Percentiles rank a stretch among this genome's conserved stretches.
Evolutionary conservation across 1,140 invertebrate species (phyloP).

Genomic region (Cherax destructor): DNA sequence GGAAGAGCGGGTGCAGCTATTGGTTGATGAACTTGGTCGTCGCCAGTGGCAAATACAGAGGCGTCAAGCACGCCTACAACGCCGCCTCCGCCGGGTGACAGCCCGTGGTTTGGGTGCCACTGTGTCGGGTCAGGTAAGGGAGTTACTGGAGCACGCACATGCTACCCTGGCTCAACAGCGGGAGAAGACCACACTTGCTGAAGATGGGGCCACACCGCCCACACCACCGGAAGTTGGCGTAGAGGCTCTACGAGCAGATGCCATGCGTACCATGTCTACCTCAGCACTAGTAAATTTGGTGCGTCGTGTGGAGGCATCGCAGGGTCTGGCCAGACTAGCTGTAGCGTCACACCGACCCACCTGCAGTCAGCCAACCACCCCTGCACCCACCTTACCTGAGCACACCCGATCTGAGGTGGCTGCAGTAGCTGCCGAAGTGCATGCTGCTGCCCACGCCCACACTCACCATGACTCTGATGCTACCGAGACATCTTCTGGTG

Average conservation of each 20-base stretch:
- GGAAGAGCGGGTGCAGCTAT: conserved; percentile 75
- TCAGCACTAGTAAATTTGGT: conserved; percentile 79
- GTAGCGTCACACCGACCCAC: conserved; percentile 33
- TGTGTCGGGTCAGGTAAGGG: conserved; percentile 83
- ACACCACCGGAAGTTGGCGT: conserved; percentile 70
- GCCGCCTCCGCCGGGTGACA: conserved; percentile 86
- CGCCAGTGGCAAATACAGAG: conserved; percentile 82
- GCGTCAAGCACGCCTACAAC: conserved; percentile 82
- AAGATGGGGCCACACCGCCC: conserved; percentile 73
- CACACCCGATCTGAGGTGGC: conserved; percentile 73
- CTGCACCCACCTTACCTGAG: conserved; percentile 51
- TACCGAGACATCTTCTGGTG: conserved; percentile 93
- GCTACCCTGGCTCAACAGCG: conserved; percentile 76
- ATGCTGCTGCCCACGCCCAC: conserved; percentile 84
- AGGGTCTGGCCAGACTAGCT: conserved; percentile 66
- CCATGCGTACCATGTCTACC: conserved; percentile 77
- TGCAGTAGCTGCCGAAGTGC: conserved; percentile 79
- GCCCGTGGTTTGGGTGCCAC: conserved; percentile 84
- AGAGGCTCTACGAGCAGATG: conserved; percentile 76
- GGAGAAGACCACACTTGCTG: conserved; percentile 75
- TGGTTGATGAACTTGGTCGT: conserved; percentile 76
- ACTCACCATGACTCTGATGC: conserved; percentile 90
- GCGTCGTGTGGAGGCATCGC: conserved; percentile 77
- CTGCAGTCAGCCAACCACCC: conserved; percentile 35
- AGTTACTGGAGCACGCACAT: conserved; percentile 84